Percentiles rank a stretch among this genome's conserved stretches.
These are phyloP conservation scores for Dicroscelio sp. DNA, from an alignment of 2,888 invertebrate species.

Conservation along the genomic window DNA sequence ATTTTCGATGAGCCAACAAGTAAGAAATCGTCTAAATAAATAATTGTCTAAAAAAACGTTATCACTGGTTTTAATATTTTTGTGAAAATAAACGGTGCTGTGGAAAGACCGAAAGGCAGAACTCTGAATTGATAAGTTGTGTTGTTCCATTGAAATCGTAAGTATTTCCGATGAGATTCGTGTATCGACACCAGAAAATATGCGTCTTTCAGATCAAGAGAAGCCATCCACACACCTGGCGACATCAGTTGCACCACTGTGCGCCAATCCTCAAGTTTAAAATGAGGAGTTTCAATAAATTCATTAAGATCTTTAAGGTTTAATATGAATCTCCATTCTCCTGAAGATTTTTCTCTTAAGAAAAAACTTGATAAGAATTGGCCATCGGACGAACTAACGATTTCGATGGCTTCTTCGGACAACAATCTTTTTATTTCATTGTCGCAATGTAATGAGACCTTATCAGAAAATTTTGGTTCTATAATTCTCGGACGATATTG, in stretches of 20 bases:
- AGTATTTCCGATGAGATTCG: background rate
- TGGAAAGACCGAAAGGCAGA: no score
- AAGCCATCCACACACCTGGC: conserved; percentile 45
- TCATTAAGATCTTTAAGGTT: conserved; percentile 51
- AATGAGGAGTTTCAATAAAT: conserved; percentile 60
- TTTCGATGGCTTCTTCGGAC: conserved; percentile 23
- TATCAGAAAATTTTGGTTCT: conserved; percentile 5
- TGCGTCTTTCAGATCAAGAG: conserved; percentile 58
- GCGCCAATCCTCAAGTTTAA: conserved; percentile 65
- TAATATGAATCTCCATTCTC: conserved; percentile 46
- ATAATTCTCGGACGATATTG: background rate
- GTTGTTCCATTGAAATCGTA: conserved; percentile 29
- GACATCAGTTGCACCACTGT: conserved; percentile 56
- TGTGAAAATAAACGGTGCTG: conserved; percentile 50
- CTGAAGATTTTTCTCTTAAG: conserved; percentile 46
- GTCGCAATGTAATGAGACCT: background rate
- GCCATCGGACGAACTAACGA: background rate
- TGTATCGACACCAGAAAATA: conserved; percentile 41
- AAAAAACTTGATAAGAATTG: conserved; percentile 63
- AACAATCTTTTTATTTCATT: conserved; percentile 15
- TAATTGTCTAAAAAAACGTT: background rate
- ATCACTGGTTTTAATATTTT: conserved; percentile 41
- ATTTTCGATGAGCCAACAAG: conserved; percentile 9
- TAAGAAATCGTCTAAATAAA: conserved; percentile 51
- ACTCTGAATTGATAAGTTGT: conserved; percentile 31